Percentiles rank a stretch among this genome's conserved stretches.
Conservation (phyloP, 2,888 invertebrate genomes). For the Mesorhabditis spiculigera region DNA sequence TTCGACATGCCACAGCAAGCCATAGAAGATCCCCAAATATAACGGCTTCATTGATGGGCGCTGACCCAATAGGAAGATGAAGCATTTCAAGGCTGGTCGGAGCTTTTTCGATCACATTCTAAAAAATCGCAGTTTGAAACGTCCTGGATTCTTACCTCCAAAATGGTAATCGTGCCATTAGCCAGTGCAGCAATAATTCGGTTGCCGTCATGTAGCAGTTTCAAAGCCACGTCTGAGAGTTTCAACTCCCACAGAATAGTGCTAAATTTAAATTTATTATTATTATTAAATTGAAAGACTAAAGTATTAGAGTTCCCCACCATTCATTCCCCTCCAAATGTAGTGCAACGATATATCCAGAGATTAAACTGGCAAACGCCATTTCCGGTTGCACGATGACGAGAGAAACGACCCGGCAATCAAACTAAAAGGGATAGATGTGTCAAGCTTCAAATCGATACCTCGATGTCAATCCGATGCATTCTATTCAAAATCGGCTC, state of each 20-base stretch:
- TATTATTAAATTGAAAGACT: neutral
- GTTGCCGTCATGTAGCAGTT: conserved; percentile 59
- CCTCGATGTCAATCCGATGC: conserved; percentile 25
- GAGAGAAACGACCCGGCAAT: conserved; percentile 62
- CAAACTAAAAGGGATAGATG: conserved; percentile 51
- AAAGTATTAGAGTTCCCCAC: conserved; percentile 5
- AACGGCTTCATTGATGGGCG: conserved; percentile 61
- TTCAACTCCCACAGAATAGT: conserved; percentile 61
- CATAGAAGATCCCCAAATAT: conserved; percentile 60
- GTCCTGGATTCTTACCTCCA: conserved; percentile 58
- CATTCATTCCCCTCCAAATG: conserved; percentile 40
- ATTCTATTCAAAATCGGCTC: conserved; percentile 16
- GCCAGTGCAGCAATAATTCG: conserved; percentile 63
- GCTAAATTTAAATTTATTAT: conserved; percentile 22
- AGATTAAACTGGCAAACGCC: conserved; percentile 61
- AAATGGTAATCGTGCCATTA: conserved; percentile 64
- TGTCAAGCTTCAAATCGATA: conserved; percentile 7
- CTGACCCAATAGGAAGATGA: conserved; percentile 63
- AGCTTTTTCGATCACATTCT: conserved; percentile 47
- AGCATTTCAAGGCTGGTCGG: conserved; percentile 60
- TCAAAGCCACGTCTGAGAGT: conserved; percentile 62
- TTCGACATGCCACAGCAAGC: conserved; percentile 63
- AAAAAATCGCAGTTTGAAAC: conserved; percentile 1
- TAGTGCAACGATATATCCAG: conserved; percentile 61
- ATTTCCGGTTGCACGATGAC: conserved; percentile 58